phyloP scores from a whole-genome alignment of 2,888 invertebrate species.

The Halictus ligatus region DNA sequence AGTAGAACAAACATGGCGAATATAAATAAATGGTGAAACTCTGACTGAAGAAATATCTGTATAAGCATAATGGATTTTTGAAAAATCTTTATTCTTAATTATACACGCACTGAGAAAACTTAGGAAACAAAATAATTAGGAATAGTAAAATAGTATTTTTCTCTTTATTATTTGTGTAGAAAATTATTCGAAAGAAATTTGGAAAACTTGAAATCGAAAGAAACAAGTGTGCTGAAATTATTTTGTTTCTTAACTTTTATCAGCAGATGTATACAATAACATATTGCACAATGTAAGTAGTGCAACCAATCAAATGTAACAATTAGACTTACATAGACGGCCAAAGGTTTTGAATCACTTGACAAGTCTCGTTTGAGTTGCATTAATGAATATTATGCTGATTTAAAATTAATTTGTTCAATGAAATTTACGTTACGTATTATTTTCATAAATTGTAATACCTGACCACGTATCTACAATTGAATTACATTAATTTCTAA shows the following conservation, averaged over 20 bases:
- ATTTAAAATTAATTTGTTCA: background rate
- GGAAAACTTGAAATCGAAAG: background rate
- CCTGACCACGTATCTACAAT: background rate
- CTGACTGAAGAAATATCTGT: slow-evolving; percentile 15
- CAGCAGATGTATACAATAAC: background rate
- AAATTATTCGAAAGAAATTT: background rate
- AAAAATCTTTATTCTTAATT: slow-evolving; percentile 16
- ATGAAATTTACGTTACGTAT: background rate
- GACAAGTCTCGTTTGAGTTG: background rate
- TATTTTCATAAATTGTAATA: background rate
- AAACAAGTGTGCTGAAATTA: background rate
- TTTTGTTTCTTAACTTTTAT: background rate
- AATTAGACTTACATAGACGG: background rate
- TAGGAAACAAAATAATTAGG: background rate
- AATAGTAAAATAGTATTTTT: background rate
- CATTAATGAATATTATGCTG: background rate
- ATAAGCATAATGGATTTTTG: background rate
- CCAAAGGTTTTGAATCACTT: slow-evolving; percentile 6
- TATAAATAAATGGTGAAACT: background rate
- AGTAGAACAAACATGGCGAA: background rate
- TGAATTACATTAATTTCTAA: background rate
- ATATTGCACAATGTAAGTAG: slow-evolving; percentile 9
- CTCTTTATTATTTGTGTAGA: background rate
- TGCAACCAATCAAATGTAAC: slow-evolving; percentile 6
- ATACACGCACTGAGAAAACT: too few relatives aligned